phyloP scores from a whole-genome alignment of 2,797 vertebrate genomes.

The Tachyglossus aculeatus region DNA sequence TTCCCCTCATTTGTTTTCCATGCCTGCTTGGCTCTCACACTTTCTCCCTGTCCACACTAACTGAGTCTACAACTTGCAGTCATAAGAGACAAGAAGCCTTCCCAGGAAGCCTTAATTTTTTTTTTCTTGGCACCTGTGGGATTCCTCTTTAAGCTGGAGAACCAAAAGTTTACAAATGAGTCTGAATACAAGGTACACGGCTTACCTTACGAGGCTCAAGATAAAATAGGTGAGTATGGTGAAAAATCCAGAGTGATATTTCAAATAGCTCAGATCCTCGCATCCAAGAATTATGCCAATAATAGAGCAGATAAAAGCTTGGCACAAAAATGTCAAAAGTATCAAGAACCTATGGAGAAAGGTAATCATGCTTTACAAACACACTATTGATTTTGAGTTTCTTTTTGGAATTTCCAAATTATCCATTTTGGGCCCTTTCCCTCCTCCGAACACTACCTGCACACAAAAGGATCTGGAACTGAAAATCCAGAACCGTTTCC shows the following conservation, averaged over 20 bases:
- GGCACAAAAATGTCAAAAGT: constrained; percentile 30
- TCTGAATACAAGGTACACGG: constrained; percentile 15
- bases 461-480: no score
- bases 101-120: no score
- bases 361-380: constrained; percentile 2
- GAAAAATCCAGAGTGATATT: constrained; percentile 11
- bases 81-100: no score
- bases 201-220: constrained; percentile 50
- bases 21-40: no score
- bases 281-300: constrained; percentile 59
- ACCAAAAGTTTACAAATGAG: constrained; percentile 1
- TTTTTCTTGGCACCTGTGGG: no score
- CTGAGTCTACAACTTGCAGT: no score
- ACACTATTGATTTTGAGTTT: not conserved
- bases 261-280: constrained; percentile 12
- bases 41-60: no score
- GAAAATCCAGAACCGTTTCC: no score
- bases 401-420: no score
- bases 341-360: constrained; percentile 41
- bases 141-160: not conserved
- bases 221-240: constrained; percentile 15
- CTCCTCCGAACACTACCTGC: no score
- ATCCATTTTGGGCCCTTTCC: no score
- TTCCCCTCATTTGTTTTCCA: no score
- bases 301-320: constrained; percentile 50